These are phyloP conservation scores for Mionectes olivaceus DNA, from an alignment of 2,797 vertebrate genomes.

Conservation along the genomic window DNA sequence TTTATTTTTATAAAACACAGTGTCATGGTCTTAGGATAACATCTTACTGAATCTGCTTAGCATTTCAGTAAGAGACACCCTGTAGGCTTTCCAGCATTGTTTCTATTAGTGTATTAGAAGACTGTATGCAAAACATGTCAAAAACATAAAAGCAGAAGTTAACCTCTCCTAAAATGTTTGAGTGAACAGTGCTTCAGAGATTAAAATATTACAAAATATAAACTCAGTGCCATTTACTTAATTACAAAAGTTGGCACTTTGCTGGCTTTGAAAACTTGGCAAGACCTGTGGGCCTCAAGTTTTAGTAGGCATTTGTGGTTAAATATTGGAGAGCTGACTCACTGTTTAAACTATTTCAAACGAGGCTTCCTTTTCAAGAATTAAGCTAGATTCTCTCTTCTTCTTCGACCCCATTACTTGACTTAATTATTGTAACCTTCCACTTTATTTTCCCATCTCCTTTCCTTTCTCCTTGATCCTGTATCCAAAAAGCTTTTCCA, in stretches of 20 bases:
- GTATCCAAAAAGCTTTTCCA: neutral
- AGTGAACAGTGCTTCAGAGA: neutral
- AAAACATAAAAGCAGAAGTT: neutral
- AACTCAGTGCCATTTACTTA: neutral
- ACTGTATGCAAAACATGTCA: neutral
- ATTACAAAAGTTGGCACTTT: conserved; percentile 4
- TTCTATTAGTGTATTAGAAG: neutral
- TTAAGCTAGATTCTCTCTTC: conserved; percentile 8
- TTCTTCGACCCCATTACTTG: neutral
- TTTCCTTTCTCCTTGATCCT: neutral
- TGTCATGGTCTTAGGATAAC: neutral
- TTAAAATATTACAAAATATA: conserved; percentile 5
- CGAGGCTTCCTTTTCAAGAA: conserved; percentile 37
- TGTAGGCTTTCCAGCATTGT: neutral
- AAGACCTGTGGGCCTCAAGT: neutral
- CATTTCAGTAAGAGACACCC: neutral
- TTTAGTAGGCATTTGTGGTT: conserved; percentile 48
- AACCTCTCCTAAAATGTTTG: conserved; percentile 17
- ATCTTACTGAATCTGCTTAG: neutral
- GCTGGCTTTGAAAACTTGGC: conserved; percentile 28
- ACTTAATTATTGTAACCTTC: neutral
- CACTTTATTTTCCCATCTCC: neutral
- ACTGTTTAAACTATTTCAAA: conserved; percentile 33
- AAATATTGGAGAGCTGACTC: conserved; percentile 46
- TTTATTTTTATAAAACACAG: neutral